Evolutionary conservation across 2,797 vertebrate species (phyloP), one percentile per base, ranked within the genome.

Genomic region (Alectoris magna): DNA sequence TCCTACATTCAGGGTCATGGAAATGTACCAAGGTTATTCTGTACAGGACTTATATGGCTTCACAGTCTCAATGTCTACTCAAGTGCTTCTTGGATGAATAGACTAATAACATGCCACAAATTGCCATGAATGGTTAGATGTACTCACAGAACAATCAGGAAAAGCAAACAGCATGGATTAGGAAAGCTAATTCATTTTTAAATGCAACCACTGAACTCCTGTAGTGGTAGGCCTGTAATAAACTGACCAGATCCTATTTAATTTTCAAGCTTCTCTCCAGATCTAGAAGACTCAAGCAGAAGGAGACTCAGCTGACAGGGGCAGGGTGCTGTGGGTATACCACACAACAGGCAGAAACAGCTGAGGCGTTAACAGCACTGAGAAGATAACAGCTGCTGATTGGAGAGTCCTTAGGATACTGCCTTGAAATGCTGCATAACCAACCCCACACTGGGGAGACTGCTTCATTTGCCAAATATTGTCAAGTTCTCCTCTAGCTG

Each of bases 351-450:
- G 22, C 39, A 69, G 16, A 26, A 26, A 51, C 13, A 51, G 26
- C 48, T 10, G 18, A 77, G 66, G 66, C 66, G 68, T 31, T 34
- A 64, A 23, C 3, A 16, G 44, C 36, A 53, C 26, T 1, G 2
- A 56, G 64, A 87, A 79, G 64, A 38, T 60, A 79, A 41, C 0
- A 4, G 27, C 44, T 56, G n/a, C 62, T 74, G 38, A n/a, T 44
- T 58, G 55, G 55, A 0, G 8, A 17, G 67, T 36, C 26, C 46
- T 68, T 13, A 21, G 48, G 0, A 26, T 12, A 27, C 12, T 34
- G 29, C 46, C 4, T 8, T 8, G 17, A 63, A 70, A 80, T 9
- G 12, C 11, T 26, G 63, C 19, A 8, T 2, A 6, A 44, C 14
- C 19, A 73, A 66, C 26, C 46, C 41, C 39, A 82, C 9, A 15